Conservation (phyloP, 2,113 vertebrate species). For the Nibea coibor region DNA sequence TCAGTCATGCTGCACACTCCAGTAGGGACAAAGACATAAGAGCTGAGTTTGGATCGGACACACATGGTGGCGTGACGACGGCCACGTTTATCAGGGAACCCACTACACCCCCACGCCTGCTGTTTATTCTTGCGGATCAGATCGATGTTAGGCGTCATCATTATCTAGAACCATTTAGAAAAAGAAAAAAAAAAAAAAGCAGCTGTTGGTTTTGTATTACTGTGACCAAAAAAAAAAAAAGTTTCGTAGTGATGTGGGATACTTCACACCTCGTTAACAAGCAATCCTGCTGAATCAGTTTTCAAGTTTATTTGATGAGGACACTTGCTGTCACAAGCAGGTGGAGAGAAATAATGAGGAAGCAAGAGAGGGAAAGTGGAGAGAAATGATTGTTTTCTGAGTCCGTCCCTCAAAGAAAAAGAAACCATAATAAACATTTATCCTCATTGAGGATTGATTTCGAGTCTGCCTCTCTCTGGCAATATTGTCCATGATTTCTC, state of each 20-base stretch:
- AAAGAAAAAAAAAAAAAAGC: conserved; percentile 65
- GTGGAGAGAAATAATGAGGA: conserved; percentile 65
- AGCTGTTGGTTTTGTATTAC: conserved; percentile 75
- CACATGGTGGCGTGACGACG: conserved; percentile 65
- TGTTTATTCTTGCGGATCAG: conserved; percentile 43
- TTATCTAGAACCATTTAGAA: conserved; percentile 61
- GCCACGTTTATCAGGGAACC: conserved; percentile 43
- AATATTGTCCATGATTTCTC: conserved; percentile 54
- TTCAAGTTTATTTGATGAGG: conserved; percentile 78
- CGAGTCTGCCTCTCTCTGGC: conserved; percentile 75
- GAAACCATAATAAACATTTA: conserved; percentile 68
- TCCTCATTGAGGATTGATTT: conserved; percentile 81
- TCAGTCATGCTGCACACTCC: conserved; percentile 76
- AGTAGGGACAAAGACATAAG: conserved; percentile 69
- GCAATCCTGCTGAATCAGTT: conserved; percentile 76
- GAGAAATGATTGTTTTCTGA: conserved; percentile 79
- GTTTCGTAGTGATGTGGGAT: conserved; percentile 72
- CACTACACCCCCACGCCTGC: conserved; percentile 55
- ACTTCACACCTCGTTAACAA: conserved; percentile 73
- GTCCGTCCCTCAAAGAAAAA: conserved; percentile 73
- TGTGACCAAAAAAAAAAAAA: conserved; percentile 46
- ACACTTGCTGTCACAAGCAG: conserved; percentile 78
- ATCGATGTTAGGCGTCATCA: conserved; percentile 67
- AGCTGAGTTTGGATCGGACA: conserved; percentile 64
- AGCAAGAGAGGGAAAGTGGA: conserved; percentile 62